Conservation (phyloP, 2,113 vertebrate genomes). For the Prunella himalayana region DNA sequence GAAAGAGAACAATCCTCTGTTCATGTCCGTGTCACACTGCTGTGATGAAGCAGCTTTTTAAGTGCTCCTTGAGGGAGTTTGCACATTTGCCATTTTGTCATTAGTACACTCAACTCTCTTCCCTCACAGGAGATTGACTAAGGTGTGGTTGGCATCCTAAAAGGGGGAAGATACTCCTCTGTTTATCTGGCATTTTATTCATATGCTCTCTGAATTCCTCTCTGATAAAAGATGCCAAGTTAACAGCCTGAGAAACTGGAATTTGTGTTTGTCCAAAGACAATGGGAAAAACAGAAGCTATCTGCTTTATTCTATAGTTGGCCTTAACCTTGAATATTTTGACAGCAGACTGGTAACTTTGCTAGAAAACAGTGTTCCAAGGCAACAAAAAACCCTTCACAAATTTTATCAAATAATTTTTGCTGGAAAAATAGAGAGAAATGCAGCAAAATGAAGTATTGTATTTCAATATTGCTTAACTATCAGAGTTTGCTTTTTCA, state of each 20-base stretch:
- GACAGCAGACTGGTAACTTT: neutral
- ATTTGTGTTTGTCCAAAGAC: neutral
- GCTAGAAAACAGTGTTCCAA: neutral
- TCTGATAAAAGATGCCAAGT: neutral
- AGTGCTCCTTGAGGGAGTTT: neutral
- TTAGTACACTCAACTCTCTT: neutral
- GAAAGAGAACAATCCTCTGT: neutral
- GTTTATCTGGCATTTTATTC: neutral
- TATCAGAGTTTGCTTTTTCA: neutral
- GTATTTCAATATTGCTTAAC: neutral
- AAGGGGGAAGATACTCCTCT: neutral
- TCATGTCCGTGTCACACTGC: neutral
- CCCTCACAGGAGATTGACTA: neutral
- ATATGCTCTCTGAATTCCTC: neutral
- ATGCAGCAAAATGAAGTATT: neutral
- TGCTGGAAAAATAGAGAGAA: neutral
- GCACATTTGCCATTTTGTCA: neutral
- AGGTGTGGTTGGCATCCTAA: neutral
- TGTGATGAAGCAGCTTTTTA: conserved; percentile 15
- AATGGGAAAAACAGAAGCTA: neutral
- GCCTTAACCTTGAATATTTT: neutral
- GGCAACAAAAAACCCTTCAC: neutral
- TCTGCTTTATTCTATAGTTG: neutral
- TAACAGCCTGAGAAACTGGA: neutral
- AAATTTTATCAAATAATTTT: neutral